phyloP scores from a whole-genome alignment of 2,113 vertebrate species.

The Noctilio leporinus region DNA sequence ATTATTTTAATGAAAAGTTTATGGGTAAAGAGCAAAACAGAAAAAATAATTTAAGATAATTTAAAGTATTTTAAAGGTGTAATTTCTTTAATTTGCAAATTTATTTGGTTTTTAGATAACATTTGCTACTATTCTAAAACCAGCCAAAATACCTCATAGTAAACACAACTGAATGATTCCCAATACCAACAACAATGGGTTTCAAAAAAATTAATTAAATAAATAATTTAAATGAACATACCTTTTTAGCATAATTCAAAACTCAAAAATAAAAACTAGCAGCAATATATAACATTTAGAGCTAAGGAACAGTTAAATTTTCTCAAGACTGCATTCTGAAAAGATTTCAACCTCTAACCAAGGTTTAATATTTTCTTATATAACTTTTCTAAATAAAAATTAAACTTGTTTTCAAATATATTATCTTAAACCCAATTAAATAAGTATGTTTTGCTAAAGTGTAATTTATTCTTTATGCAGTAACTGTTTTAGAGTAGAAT shows the following conservation, averaged over 20 bases:
- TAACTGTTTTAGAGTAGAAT: neutral
- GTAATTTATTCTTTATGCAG: neutral
- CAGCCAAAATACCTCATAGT: neutral
- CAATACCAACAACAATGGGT: neutral
- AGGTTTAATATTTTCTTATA: neutral
- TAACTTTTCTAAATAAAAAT: neutral
- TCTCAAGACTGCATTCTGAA: neutral
- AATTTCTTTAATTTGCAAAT: neutral
- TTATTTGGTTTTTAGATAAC: neutral
- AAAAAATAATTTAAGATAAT: conserved; percentile 5
- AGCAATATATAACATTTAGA: neutral
- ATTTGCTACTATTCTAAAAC: neutral
- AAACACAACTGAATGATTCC: neutral
- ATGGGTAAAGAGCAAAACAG: neutral
- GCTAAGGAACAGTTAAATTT: neutral
- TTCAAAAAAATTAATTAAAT: conserved; percentile 6
- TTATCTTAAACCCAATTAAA: neutral
- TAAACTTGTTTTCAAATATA: neutral
- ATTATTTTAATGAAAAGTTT: neutral
- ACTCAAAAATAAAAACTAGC: neutral
- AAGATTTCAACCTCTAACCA: neutral
- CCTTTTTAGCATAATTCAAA: neutral
- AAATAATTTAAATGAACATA: neutral
- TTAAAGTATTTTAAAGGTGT: conserved; percentile 2
- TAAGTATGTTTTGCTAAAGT: neutral